These are phyloP conservation scores for Cliona cf. orientalis DNA, from an alignment of 37 sponge, comb jelly and placozoan genomes.

Conservation along the genomic window DNA sequence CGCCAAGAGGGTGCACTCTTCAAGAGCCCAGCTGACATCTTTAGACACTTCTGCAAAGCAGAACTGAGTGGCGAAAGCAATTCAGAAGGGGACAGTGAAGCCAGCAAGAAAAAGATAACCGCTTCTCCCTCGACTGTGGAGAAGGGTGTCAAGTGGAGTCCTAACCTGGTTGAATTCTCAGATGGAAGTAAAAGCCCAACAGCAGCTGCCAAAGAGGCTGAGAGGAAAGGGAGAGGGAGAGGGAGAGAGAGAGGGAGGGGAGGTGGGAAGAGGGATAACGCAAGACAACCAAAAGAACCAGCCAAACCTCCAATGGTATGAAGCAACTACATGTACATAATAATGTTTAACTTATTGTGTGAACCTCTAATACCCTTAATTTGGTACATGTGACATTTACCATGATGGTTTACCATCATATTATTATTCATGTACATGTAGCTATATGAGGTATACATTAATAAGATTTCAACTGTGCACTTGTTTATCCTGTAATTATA, in stretches of 20 bases:
- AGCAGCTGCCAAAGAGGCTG: too few relatives aligned
- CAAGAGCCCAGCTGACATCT: slow-evolving; percentile 42
- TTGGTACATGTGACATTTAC: too few relatives aligned
- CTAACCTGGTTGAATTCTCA: slow-evolving; percentile 9
- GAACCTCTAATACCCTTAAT: too few relatives aligned
- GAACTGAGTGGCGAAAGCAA: neutral
- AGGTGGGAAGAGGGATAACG: too few relatives aligned
- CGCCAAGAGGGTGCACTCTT: neutral
- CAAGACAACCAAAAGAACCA: neutral
- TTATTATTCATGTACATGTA: too few relatives aligned
- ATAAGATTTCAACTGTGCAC: too few relatives aligned
- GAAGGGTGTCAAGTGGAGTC: slow-evolving; percentile 33
- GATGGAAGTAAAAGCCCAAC: too few relatives aligned
- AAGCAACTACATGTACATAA: neutral
- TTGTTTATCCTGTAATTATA: neutral
- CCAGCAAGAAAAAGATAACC: neutral
- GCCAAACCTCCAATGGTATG: neutral
- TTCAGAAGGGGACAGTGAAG: neutral
- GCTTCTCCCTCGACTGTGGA: neutral
- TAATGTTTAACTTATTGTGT: neutral
- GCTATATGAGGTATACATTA: too few relatives aligned
- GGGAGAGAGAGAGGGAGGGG: neutral
- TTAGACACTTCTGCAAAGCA: neutral
- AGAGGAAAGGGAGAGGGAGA: neutral
- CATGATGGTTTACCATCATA: too few relatives aligned